phyloP scores from a whole-genome alignment of 92 coral and sea anemone species.

The Phenganax stokvisi region DNA sequence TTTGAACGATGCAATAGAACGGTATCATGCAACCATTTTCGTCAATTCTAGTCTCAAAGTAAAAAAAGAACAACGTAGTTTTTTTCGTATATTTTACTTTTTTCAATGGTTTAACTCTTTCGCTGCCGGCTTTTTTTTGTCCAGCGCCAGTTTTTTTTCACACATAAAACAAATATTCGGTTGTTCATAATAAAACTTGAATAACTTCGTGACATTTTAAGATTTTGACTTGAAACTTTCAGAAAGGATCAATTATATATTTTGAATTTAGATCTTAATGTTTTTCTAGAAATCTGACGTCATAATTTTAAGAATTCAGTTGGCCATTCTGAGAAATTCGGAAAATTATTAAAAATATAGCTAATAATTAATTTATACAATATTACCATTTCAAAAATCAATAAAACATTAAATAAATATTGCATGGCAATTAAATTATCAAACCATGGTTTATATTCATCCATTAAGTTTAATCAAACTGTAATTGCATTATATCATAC shows the following conservation, averaged over 20 bases:
- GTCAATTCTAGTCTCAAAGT: too few species aligned
- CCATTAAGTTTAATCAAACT: background rate
- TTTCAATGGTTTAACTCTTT: background rate
- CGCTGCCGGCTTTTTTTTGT: background rate
- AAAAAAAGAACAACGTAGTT: too few species aligned
- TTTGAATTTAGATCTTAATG: background rate
- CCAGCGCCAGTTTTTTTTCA: background rate
- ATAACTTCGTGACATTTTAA: background rate
- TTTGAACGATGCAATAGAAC: too few species aligned
- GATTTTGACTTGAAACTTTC: conserved; percentile 2
- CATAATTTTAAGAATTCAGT: background rate
- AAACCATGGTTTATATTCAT: background rate
- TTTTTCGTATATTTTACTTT: too few species aligned
- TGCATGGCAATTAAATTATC: background rate
- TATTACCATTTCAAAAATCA: background rate
- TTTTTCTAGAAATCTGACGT: background rate
- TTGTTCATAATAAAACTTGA: background rate
- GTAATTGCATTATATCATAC: background rate
- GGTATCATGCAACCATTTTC: too few species aligned
- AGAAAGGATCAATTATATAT: background rate
- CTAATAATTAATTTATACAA: background rate
- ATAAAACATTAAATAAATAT: background rate
- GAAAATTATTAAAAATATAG: background rate
- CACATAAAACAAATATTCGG: background rate
- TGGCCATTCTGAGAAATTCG: background rate